phyloP scores from a whole-genome alignment of 2,888 invertebrate species.

The Gryllus longicercus region DNA sequence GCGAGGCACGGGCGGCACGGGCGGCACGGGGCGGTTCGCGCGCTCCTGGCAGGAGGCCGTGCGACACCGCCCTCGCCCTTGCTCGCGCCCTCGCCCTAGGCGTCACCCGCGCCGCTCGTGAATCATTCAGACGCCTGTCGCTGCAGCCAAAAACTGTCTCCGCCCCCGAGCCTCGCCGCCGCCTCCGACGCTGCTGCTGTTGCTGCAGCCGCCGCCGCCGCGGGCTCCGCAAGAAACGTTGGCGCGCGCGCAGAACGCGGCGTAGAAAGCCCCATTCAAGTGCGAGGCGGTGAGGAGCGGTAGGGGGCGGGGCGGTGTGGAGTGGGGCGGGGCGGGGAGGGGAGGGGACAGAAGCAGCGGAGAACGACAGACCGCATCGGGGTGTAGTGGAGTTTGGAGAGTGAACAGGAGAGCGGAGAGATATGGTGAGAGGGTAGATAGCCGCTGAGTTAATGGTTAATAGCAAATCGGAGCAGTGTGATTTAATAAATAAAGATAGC shows the following conservation, averaged over 20 bases:
- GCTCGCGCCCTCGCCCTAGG: not conserved
- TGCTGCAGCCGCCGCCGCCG: not conserved
- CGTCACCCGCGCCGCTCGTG: not conserved
- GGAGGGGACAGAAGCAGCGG: too few relatives aligned
- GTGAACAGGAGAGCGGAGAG: too few relatives aligned
- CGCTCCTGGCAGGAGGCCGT: not conserved
- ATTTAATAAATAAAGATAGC: too few relatives aligned
- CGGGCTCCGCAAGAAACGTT: not conserved
- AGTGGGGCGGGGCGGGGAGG: too few relatives aligned
- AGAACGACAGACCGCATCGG: too few relatives aligned
- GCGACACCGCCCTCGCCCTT: not conserved
- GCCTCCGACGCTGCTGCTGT: not conserved
- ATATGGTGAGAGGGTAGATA: too few relatives aligned
- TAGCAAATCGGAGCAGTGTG: too few relatives aligned
- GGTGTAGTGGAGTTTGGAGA: too few relatives aligned
- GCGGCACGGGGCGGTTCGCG: not conserved
- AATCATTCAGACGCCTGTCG: constrained; percentile 2
- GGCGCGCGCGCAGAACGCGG: not conserved
- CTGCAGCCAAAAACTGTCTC: not conserved
- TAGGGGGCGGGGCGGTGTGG: too few relatives aligned
- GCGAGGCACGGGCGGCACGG: not conserved
- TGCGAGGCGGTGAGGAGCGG: not conserved
- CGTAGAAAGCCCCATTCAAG: not conserved
- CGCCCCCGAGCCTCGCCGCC: too few relatives aligned
- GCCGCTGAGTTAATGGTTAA: too few relatives aligned